Percentiles rank a stretch among this genome's conserved stretches.
These are phyloP conservation scores for Microtus ochrogaster DNA, from an alignment of 2,113 vertebrate genomes.

Conservation along the genomic window DNA sequence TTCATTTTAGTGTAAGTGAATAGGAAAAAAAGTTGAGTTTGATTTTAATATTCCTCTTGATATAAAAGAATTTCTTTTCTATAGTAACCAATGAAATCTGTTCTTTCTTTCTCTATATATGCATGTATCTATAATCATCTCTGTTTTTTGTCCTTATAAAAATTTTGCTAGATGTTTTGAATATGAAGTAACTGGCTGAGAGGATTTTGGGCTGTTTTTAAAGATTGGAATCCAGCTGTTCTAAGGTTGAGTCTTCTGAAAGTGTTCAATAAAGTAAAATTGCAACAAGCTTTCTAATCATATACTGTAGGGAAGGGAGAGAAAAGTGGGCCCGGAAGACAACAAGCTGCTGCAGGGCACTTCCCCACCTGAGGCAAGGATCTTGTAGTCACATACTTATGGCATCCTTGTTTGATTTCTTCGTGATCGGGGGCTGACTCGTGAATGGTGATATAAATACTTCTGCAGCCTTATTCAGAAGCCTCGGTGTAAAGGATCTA, in stretches of 20 bases:
- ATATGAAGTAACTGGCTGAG: not conserved
- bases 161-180: not conserved
- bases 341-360: too few species aligned
- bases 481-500: not conserved
- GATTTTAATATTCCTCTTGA: too few species aligned
- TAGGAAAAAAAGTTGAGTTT: too few species aligned
- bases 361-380: not conserved
- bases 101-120: not conserved
- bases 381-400: not conserved
- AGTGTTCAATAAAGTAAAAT: conserved; percentile 42
- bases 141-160: conserved; percentile 25
- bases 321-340: too few species aligned
- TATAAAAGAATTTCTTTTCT: too few species aligned
- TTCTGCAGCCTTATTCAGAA: conserved; percentile 20
- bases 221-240: conserved; percentile 8
- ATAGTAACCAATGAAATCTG: not conserved
- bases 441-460: not conserved
- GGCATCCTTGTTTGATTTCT: conserved; percentile 4
- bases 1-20: too few species aligned
- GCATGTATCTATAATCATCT: not conserved
- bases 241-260: conserved; percentile 18
- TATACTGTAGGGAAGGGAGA: not conserved
- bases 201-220: conserved; percentile 47
- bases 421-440: not conserved
- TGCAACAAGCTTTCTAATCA: conserved; percentile 19